A percentile compares a stretch with the other conserved stretches of the same genome.
phyloP scores from a whole-genome alignment of 2,797 vertebrate species.

The Enoplosus armatus region DNA sequence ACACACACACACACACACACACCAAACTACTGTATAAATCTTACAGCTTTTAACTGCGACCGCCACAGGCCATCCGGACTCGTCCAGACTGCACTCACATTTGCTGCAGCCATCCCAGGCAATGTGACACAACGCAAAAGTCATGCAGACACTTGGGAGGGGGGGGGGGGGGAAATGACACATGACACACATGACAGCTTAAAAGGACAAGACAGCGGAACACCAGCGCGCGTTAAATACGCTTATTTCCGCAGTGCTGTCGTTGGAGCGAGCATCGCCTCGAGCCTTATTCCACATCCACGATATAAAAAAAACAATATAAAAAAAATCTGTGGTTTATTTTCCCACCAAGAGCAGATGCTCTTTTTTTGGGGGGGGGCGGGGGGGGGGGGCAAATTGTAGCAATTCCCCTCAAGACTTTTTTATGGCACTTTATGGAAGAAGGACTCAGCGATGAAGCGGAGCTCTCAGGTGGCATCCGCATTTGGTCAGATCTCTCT shows the following conservation, averaged over 20 bases:
- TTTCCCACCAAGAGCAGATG: conserved; percentile 69
- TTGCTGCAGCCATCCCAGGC: conserved; percentile 2
- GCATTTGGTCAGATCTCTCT: neutral
- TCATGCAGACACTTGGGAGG: too few relatives aligned
- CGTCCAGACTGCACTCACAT: neutral
- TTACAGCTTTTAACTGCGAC: neutral
- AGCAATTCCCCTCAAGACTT: conserved; percentile 46
- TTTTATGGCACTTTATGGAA: neutral
- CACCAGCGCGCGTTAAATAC: conserved; percentile 44
- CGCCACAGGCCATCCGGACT: neutral
- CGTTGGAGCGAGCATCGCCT: conserved; percentile 65
- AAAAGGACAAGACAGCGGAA: conserved; percentile 45
- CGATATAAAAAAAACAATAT: too few relatives aligned
- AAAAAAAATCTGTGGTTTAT: conserved; percentile 52
- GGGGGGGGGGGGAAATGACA: too few relatives aligned
- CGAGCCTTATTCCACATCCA: conserved; percentile 73
- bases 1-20: conserved; percentile 1
- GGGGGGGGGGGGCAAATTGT: conserved; percentile 16
- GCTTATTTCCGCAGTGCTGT: conserved; percentile 65
- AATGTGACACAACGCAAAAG: too few relatives aligned
- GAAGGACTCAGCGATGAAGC: neutral
- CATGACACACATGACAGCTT: too few relatives aligned
- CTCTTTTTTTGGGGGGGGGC: conserved; percentile 9
- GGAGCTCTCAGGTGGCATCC: neutral
- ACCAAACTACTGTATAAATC: neutral